phyloP scores from a whole-genome alignment of 2,888 invertebrate genomes.

The Pedicia rivosa region DNA sequence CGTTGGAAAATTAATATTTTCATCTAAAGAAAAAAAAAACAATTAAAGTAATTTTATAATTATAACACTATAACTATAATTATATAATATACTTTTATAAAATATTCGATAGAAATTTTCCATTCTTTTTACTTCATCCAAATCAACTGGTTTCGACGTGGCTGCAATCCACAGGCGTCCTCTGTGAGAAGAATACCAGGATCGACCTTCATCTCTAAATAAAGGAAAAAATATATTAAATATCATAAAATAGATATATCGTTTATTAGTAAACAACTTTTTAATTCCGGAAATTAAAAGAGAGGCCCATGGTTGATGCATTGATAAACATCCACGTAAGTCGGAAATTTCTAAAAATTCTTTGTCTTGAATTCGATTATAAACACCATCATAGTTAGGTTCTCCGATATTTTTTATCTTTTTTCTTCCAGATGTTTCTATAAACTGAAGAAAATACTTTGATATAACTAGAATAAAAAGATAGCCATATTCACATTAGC shows the following conservation, averaged over 20 bases:
- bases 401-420: slow-evolving; percentile 12
- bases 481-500: too few species aligned
- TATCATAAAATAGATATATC: not conserved
- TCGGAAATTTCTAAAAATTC: slow-evolving; percentile 70
- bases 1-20: slow-evolving; percentile 56
- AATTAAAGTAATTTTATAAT: slow-evolving; percentile 3
- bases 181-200: slow-evolving; percentile 83
- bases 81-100: slow-evolving; percentile 39
- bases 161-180: slow-evolving; percentile 93
- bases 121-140: slow-evolving; percentile 46
- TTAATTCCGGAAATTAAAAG: slow-evolving; percentile 86
- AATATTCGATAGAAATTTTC: slow-evolving; percentile 53
- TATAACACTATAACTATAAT: not conserved
- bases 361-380: slow-evolving; percentile 53
- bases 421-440: slow-evolving; percentile 20
- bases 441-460: too few species aligned
- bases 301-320: slow-evolving; percentile 96
- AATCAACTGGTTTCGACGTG: slow-evolving; percentile 55
- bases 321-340: slow-evolving; percentile 72
- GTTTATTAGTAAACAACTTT: slow-evolving; percentile 34
- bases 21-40: slow-evolving; percentile 31
- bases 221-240: slow-evolving; percentile 3
- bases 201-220: slow-evolving; percentile 75
- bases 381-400: slow-evolving; percentile 19
- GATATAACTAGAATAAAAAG: too few species aligned